These are phyloP conservation scores for Battus philenor DNA, from an alignment of 1,140 invertebrate genomes.

Conservation along the genomic window DNA sequence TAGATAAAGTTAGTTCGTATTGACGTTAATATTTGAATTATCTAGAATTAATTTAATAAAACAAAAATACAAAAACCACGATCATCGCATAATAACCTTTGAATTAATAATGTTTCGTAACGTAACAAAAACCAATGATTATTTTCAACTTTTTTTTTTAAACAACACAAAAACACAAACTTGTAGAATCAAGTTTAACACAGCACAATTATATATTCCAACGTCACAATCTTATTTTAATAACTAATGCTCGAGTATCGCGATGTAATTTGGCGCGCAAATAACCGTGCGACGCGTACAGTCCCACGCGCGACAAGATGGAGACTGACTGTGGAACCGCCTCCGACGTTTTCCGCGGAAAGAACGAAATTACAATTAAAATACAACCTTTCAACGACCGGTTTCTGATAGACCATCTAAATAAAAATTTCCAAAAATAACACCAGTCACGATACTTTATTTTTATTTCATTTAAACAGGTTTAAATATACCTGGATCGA, in stretches of 20 bases:
- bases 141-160: constrained; percentile 2
- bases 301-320: constrained; percentile 10
- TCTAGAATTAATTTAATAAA: too few species aligned
- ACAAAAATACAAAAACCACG: too few species aligned
- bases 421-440: constrained; percentile 6
- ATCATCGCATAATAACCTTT: constrained; percentile 32
- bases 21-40: too few species aligned
- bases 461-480: too few species aligned
- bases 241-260: constrained; percentile 1
- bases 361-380: too few species aligned
- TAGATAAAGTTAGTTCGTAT: too few species aligned
- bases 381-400: too few species aligned
- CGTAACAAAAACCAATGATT: constrained; percentile 1
- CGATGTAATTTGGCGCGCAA: constrained; percentile 29
- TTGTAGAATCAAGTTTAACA: not conserved
- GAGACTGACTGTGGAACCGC: too few species aligned
- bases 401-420: too few species aligned
- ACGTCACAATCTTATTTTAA: not conserved
- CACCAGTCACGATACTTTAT: too few species aligned
- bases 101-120: constrained; percentile 17
- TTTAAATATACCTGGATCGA: too few species aligned
- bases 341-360: too few species aligned
- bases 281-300: constrained; percentile 20
- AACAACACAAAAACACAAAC: constrained; percentile 17
- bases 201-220: constrained; percentile 3